Base-by-base conservation (phyloP, 92 coral and sea anemone species). In the Isaurus tuberculatus region DNA sequence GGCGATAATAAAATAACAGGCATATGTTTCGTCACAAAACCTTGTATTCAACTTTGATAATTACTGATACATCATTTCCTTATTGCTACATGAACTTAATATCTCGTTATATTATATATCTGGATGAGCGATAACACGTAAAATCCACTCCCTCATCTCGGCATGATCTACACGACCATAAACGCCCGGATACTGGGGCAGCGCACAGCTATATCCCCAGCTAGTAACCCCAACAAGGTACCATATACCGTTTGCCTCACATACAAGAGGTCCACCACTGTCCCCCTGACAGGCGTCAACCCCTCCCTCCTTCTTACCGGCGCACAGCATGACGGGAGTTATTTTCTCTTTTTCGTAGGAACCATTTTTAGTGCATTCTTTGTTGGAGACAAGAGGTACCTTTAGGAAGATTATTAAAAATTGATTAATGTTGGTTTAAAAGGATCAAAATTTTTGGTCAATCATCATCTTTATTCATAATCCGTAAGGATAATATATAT, bases 221-320 rank as follows among this genome's bases (percentile, higher is more conserved):
- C 94, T 95, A 19, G 98, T 95, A 6, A 87, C 91, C 2, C 98
- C 98, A 15, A 90, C 89, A 15, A 95, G 86, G 79, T 91, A 89
- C 98, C 95, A 93, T 19, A 67, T 87, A 31, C 93, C 95, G 58
- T 84, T 89, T 70, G 85, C 88, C 49, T 94, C 92, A 69, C 98
- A 95, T 63, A 95, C 98, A 30, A 95, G 84, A 34, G 98, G 98
- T 46, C 98, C 98, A 60, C 94, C 92, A 5, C 92, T 91, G 51
- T 92, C 97, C 8, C 97, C 97, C 82, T 93, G 97, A 33, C 97
- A 93, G 33, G 94, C 84, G 66, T 93, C 97, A n/a, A 73, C 70
- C 0, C 94, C 97, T 16, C 91, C 91, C 51, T 79, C 60, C 5
- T 85, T 86, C 49, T 84, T 84, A 67, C 91, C 91, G 0, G 92